These are phyloP conservation scores for Zygogramma bicolorata DNA, from an alignment of 2,888 invertebrate species.

Conservation along the genomic window DNA sequence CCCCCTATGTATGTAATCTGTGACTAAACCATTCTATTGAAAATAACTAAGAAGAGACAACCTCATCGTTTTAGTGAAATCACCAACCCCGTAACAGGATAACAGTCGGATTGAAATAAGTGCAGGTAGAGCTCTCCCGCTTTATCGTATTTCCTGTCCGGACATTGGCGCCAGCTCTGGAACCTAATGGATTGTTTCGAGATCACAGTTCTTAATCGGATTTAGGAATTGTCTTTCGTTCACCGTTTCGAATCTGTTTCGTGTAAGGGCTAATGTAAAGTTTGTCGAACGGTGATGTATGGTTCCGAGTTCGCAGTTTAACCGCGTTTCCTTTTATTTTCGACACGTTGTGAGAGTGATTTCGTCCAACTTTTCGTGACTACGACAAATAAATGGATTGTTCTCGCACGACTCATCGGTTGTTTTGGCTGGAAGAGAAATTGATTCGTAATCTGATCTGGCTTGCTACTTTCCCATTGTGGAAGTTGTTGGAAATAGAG, in stretches of 20 bases:
- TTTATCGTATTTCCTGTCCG: conserved; percentile 60
- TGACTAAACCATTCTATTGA: neutral
- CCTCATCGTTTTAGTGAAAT: neutral
- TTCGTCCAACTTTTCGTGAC: conserved; percentile 8
- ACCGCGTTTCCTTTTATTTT: conserved; percentile 45
- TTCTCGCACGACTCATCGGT: neutral
- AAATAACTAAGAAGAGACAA: neutral
- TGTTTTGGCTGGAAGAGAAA: neutral
- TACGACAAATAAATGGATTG: neutral
- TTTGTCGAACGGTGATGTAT: conserved; percentile 54
- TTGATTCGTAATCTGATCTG: neutral
- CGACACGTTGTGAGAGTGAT: conserved; percentile 25
- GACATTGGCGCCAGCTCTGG: conserved; percentile 61
- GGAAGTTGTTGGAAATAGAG: neutral
- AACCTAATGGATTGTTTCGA: conserved; percentile 61
- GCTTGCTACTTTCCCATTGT: neutral
- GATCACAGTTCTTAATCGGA: conserved; percentile 63
- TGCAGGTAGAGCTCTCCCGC: conserved; percentile 15
- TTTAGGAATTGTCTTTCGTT: conserved; percentile 53
- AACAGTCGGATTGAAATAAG: neutral
- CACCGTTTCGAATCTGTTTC: conserved; percentile 56
- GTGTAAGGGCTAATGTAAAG: conserved; percentile 58
- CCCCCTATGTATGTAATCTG: no score
- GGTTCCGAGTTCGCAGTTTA: conserved; percentile 48
- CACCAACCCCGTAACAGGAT: neutral